Evolutionary conservation across 1,140 invertebrate genomes (phyloP).

Genomic region (Drosophila nasuta): DNA sequence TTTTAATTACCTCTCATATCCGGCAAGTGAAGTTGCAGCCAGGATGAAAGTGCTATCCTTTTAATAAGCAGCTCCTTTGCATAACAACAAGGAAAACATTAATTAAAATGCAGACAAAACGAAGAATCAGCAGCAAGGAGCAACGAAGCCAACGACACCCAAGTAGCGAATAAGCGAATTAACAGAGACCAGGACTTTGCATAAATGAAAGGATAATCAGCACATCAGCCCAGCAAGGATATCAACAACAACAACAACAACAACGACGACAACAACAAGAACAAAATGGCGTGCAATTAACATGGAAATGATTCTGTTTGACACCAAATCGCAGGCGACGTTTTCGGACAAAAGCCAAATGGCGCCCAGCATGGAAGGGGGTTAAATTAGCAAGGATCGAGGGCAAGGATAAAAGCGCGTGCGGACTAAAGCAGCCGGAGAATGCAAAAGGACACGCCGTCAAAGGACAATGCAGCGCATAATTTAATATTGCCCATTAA

Average conservation of each 20-base stretch:
- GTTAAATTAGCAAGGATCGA: conserved; percentile 68
- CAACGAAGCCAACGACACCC: conserved; percentile 6
- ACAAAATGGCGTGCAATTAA: conserved; percentile 78
- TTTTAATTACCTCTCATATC: conserved; percentile 77
- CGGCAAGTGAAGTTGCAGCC: conserved; percentile 49
- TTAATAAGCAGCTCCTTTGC: conserved; percentile 72
- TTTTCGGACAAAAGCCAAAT: conserved; percentile 56
- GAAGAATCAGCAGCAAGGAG: not conserved
- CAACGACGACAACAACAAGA: conserved; percentile 4
- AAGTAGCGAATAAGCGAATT: conserved; percentile 73
- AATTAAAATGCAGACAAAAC: conserved; percentile 78
- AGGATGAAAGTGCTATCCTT: conserved; percentile 59
- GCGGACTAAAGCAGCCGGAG: conserved; percentile 18
- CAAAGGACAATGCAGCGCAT: conserved; percentile 72
- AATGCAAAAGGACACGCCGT: conserved; percentile 28
- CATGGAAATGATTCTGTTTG: conserved; percentile 81
- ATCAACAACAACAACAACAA: conserved; percentile 10
- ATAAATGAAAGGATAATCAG: conserved; percentile 83
- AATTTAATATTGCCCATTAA: conserved; percentile 84
- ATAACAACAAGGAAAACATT: conserved; percentile 77
- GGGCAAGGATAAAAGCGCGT: conserved; percentile 34
- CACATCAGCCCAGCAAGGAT: conserved; percentile 49
- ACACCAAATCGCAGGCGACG: conserved; percentile 57
- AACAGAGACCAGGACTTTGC: conserved; percentile 76
- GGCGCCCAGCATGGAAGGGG: conserved; percentile 60